phyloP scores from a whole-genome alignment of 2,113 vertebrate genomes.

The Zosterops hypoxanthus region DNA sequence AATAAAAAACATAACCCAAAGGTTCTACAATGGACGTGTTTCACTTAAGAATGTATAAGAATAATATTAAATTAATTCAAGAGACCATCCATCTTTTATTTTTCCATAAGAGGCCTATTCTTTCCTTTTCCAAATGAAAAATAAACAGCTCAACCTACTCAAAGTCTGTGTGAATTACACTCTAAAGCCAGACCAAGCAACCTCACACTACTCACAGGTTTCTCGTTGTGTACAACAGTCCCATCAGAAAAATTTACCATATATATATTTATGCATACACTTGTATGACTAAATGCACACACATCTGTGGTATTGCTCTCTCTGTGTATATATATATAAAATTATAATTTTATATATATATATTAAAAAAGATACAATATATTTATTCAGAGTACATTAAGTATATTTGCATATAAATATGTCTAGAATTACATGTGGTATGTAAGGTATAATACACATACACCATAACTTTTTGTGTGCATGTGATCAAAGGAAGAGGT shows the following conservation, averaged over 20 bases:
- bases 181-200: background rate
- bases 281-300: conserved; percentile 53
- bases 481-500: conserved; percentile 43
- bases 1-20: background rate
- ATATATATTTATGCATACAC: conserved; percentile 20
- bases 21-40: background rate
- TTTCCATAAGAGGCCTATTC: background rate
- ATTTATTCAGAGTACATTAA: background rate
- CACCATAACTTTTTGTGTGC: background rate
- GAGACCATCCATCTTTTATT: background rate
- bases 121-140: conserved; percentile 13
- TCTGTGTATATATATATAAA: background rate
- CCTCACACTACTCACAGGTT: background rate
- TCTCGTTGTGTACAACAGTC: fast-evolving
- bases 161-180: background rate
- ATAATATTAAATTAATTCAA: background rate
- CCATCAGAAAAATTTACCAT: background rate
- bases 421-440: conserved; percentile 41
- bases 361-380: background rate
- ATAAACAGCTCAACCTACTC: background rate
- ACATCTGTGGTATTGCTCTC: background rate
- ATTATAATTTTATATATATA: background rate
- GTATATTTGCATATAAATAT: background rate
- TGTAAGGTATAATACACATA: conserved; percentile 26
- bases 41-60: background rate